Conservation (phyloP, 2,113 vertebrate genomes). For the Ploceus nigricollis region DNA sequence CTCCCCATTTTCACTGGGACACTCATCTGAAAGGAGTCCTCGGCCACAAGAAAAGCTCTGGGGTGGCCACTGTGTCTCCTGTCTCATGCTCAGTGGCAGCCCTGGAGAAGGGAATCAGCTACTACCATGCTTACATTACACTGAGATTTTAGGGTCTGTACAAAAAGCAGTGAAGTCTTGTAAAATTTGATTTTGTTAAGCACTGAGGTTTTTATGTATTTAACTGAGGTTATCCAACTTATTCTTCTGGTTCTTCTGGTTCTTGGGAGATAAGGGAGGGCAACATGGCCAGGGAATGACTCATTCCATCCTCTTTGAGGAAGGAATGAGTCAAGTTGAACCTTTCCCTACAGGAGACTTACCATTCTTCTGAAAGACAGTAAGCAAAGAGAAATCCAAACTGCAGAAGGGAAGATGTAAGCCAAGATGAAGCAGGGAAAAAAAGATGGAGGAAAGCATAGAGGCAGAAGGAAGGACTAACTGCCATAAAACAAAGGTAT, state of each 20-base stretch:
- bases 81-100: neutral
- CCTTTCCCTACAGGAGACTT: neutral
- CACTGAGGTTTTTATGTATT: too few relatives aligned
- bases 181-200: neutral
- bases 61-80: neutral
- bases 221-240: neutral
- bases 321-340: neutral
- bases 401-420: neutral
- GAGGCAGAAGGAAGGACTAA: neutral
- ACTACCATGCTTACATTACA: rapidly evolving
- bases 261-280: neutral
- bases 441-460: neutral
- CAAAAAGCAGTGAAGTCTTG: neutral
- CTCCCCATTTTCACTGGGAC: neutral
- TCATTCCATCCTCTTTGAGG: neutral
- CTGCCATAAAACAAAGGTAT: neutral
- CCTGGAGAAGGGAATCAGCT: neutral
- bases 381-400: neutral
- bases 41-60: rapidly evolving
- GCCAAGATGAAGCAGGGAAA: neutral
- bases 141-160: neutral
- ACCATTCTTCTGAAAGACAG: neutral
- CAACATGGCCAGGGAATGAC: neutral
- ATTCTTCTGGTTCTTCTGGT: neutral
- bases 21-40: neutral